Evolutionary conservation across 92 coral and sea anemone genomes (phyloP), one percentile per base, ranked within the genome.

Genomic region (Anthopleura xanthogrammica): DNA sequence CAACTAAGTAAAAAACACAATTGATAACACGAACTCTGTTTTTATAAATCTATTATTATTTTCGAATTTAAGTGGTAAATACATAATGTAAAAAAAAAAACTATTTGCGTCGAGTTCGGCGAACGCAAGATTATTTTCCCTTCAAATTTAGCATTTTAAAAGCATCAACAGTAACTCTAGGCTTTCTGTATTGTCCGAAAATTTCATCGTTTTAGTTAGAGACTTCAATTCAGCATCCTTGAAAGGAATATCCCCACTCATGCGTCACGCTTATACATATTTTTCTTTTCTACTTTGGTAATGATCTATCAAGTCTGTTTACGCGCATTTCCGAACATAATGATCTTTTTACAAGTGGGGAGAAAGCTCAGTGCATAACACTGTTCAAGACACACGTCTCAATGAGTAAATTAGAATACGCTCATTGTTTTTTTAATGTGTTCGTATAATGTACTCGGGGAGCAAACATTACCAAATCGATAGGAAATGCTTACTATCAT

Each of bases 401-500:
- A 62, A 75, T 23, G 75, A 72, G 88, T 79, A 85, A 85, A 85
- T 79, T 85, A 78, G 78, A 57, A 54, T 39, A 10, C 12, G n/a
- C 39, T 40, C 54, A 46, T 85, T 85, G 88, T 85, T 72, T 85
- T 70, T 64, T 7, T 64, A 81, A 75, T 66, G 84, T 7, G 60
- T 24, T 42, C 29, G 8, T 41, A 17, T 64, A 80, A 62, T 64
- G 73, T 66, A 78, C 79, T 72, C 82, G n/a, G 42, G 72, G 66
- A 43, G 83, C 79, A 85, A 85, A 85, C 62, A 85, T 85, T 85
- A 65, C 58, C 80, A 76, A 64, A 81, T 50, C 24, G 41, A 79
- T 79, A 87, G 93, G 93, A 87, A 86, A 84, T 83, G 71, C 79
- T 60, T 11, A 75, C 85, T 84, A 54, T 43, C 83, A 13, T 80